Conservation (phyloP, 2,888 invertebrate genomes). For the Tachina lurida region DNA sequence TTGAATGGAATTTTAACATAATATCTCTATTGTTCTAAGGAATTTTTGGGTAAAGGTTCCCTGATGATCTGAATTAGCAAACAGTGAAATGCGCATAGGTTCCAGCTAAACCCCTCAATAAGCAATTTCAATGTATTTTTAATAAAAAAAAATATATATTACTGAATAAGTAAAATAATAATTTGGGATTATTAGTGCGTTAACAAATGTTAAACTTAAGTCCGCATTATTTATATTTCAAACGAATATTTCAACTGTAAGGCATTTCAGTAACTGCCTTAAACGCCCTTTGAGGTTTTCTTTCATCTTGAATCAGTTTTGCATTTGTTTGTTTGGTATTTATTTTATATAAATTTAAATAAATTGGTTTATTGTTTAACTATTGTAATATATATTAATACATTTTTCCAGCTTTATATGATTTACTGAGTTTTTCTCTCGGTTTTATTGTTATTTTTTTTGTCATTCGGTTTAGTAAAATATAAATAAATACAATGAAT, state of each 20-base stretch:
- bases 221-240: too few relatives aligned
- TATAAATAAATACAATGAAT: slow-evolving; percentile 46
- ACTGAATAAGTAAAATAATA: too few relatives aligned
- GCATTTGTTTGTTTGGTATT: slow-evolving; percentile 19
- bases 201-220: too few relatives aligned
- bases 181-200: too few relatives aligned
- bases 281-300: background rate
- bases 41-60: too few relatives aligned
- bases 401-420: slow-evolving; percentile 26
- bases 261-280: background rate
- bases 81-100: too few relatives aligned
- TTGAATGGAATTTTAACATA: too few relatives aligned
- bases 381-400: slow-evolving; percentile 47
- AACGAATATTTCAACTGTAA: background rate
- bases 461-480: slow-evolving; percentile 24
- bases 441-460: background rate
- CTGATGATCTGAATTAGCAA: too few relatives aligned
- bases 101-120: too few relatives aligned
- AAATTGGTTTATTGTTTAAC: slow-evolving; percentile 58
- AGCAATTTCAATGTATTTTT: too few relatives aligned
- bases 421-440: slow-evolving; percentile 1
- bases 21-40: too few relatives aligned
- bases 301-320: background rate
- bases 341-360: slow-evolving; percentile 23
- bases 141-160: too few relatives aligned